These are phyloP conservation scores for Myiopsitta monachus DNA, from an alignment of 2,113 vertebrate species.

Conservation along the genomic window DNA sequence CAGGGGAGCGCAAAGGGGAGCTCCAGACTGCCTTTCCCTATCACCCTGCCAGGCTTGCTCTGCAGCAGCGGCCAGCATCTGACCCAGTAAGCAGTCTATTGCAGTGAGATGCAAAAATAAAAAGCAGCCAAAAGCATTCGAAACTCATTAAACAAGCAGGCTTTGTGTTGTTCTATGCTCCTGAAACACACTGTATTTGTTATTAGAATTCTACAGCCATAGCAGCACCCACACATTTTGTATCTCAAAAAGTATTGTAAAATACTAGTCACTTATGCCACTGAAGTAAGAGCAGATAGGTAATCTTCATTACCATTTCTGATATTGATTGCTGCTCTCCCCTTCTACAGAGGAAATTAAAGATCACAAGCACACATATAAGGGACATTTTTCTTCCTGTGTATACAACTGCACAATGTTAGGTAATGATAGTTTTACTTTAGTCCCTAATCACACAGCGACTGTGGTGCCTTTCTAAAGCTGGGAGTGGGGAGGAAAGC, in stretches of 20 bases:
- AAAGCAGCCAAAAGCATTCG: conserved; percentile 9
- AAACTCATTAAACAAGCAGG: conserved; percentile 38
- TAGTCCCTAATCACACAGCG: neutral
- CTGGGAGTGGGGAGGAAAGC: neutral
- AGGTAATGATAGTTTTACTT: conserved; percentile 6
- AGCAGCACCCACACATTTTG: neutral
- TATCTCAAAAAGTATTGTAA: neutral
- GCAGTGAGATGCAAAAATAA: conserved; percentile 22
- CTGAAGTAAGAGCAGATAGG: conserved; percentile 6
- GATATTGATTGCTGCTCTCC: conserved; percentile 12
- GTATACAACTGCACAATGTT: neutral
- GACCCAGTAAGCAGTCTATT: neutral
- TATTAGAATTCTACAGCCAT: neutral
- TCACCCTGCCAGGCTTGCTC: neutral
- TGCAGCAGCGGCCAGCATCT: neutral
- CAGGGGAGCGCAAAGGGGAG: neutral
- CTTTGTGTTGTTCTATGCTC: conserved; percentile 3
- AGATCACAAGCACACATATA: conserved; percentile 13
- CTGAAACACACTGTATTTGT: neutral
- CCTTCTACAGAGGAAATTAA: conserved; percentile 32
- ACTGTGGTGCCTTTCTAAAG: neutral
- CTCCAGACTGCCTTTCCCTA: neutral
- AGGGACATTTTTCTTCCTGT: conserved; percentile 20
- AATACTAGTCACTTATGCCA: neutral
- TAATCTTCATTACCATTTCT: conserved; percentile 13